Evolutionary conservation across 2,888 invertebrate species (phyloP).

Genomic region (Mythimna ferrago): DNA sequence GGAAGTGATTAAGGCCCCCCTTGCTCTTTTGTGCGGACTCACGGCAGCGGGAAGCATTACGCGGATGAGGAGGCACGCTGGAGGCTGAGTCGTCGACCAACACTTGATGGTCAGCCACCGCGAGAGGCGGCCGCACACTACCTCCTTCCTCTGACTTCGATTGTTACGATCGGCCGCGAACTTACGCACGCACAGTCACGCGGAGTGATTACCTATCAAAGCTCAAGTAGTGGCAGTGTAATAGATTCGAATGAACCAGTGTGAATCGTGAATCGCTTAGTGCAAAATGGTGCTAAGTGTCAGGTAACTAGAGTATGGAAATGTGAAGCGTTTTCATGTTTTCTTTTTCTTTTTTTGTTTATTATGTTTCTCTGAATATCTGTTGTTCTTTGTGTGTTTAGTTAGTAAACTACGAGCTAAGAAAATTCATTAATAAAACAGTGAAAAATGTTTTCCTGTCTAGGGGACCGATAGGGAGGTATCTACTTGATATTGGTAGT

Average conservation of each 20-base stretch:
- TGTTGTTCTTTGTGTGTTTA: constrained; percentile 10
- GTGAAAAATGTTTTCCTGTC: not conserved
- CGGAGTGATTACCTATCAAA: constrained; percentile 58
- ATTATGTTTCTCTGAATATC: not conserved
- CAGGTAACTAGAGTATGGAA: constrained; percentile 81
- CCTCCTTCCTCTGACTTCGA: constrained; percentile 39
- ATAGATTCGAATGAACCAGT: constrained; percentile 66
- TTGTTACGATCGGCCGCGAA: constrained; percentile 58
- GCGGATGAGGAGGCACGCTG: constrained; percentile 80
- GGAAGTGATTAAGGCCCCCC: constrained; percentile 75
- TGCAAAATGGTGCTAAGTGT: constrained; percentile 86
- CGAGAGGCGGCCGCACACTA: constrained; percentile 70
- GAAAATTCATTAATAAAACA: not conserved
- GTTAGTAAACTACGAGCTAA: not conserved
- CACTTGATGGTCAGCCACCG: constrained; percentile 79
- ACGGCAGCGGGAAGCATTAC: constrained; percentile 74
- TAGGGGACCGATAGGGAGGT: not conserved
- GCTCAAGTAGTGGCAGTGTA: constrained; percentile 64
- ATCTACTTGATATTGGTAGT: not conserved
- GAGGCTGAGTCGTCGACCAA: constrained; percentile 74
- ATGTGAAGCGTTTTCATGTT: constrained; percentile 40
- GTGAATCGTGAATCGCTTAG: constrained; percentile 67
- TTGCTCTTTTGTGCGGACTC: constrained; percentile 67
- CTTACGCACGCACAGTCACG: constrained; percentile 60
- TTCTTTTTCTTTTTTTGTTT: constrained; percentile 30